Conservation (phyloP, 2,888 invertebrate species). For the Acleris sparsana region DNA sequence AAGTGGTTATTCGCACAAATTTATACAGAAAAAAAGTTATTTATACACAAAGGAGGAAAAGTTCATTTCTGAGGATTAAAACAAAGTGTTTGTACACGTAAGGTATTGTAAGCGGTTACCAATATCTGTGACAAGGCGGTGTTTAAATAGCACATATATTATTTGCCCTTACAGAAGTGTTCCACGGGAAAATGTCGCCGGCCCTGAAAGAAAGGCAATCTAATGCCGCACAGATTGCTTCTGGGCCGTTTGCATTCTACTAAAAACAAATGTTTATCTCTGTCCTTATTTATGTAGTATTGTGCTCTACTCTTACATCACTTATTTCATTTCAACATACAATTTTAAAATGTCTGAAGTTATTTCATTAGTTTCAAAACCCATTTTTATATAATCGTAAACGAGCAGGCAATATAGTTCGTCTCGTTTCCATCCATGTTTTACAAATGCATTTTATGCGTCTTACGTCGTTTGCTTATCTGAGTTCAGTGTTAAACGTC, state of each 20-base stretch:
- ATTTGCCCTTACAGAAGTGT: too few species aligned
- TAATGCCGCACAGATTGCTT: slow-evolving; percentile 2
- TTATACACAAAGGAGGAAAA: too few species aligned
- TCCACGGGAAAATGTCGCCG: background rate
- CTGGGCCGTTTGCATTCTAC: background rate
- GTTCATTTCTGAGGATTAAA: too few species aligned
- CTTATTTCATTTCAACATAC: too few species aligned
- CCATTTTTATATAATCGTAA: too few species aligned
- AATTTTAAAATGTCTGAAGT: too few species aligned
- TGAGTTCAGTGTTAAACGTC: slow-evolving; percentile 8
- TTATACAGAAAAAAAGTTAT: too few species aligned
- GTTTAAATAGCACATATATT: background rate
- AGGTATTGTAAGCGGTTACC: background rate
- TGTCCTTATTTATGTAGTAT: background rate
- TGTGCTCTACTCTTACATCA: too few species aligned
- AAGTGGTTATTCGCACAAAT: too few species aligned
- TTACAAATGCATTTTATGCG: slow-evolving; percentile 13
- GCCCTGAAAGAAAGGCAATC: slow-evolving; percentile 7
- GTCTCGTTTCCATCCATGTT: background rate
- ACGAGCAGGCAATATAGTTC: too few species aligned
- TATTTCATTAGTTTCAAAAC: too few species aligned
- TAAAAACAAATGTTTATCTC: slow-evolving; percentile 14
- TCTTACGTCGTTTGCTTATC: slow-evolving; percentile 11
- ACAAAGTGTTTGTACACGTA: background rate
- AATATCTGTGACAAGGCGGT: background rate